phyloP scores from a whole-genome alignment of 1,140 invertebrate species.

The Pogonomyrmex barbatus region DNA sequence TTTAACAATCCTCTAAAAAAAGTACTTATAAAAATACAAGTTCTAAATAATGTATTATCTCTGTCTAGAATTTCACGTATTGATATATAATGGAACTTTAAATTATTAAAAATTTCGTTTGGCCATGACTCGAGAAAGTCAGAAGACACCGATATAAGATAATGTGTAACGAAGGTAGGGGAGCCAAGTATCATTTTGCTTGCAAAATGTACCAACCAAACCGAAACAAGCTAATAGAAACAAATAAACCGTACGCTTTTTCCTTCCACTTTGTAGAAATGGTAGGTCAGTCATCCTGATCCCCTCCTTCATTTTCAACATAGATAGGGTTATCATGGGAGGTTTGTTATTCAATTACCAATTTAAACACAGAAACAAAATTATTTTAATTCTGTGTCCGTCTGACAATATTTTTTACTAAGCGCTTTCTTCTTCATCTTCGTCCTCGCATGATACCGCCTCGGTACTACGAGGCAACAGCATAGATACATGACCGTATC shows the following conservation, averaged over 20 bases:
- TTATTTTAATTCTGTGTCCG: constrained; percentile 42
- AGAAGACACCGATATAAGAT: constrained; percentile 57
- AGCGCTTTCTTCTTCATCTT: constrained; percentile 82
- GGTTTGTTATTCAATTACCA: constrained; percentile 76
- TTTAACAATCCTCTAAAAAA: constrained; percentile 73
- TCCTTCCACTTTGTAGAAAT: constrained; percentile 71
- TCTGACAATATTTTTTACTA: constrained; percentile 71
- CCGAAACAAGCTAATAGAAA: constrained; percentile 70
- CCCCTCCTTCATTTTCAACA: constrained; percentile 75
- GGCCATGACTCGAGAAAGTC: constrained; percentile 67
- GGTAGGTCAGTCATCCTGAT: constrained; percentile 78
- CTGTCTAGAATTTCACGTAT: constrained; percentile 57
- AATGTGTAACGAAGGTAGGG: constrained; percentile 46
- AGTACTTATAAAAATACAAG: constrained; percentile 77
- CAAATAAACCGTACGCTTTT: constrained; percentile 71
- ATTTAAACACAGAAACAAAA: constrained; percentile 65
- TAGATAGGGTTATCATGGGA: constrained; percentile 66
- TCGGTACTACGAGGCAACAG: constrained; percentile 82
- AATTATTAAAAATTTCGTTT: constrained; percentile 76
- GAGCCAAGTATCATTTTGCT: constrained; percentile 61
- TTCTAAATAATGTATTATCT: constrained; percentile 71
- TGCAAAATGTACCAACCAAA: constrained; percentile 64
- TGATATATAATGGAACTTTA: constrained; percentile 75
- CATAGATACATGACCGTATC: constrained; percentile 83
- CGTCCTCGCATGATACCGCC: constrained; percentile 72